Evolutionary conservation across 2,797 vertebrate genomes (phyloP), one percentile per base, ranked within the genome.

Genomic region (Hybognathus amarus): DNA sequence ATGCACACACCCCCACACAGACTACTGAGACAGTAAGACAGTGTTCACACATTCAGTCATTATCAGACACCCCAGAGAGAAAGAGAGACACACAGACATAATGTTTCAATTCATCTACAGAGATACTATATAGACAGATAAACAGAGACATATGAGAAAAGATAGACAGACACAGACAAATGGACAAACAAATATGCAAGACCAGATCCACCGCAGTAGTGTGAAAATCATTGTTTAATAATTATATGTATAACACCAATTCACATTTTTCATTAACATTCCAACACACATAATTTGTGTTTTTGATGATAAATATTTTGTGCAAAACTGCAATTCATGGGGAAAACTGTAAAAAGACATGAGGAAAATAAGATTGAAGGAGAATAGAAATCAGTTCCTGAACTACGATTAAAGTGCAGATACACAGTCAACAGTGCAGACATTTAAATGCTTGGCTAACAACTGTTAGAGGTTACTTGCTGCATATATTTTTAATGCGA

Each of bases 151-250:
- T 15, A 18, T 18, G 61, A 64, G 1, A 18, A 1, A 20, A 9
- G 63, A 66, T 33, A 6, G 20, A n/a, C 5, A 27, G 20, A 36
- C 36, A 66, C 1, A 38, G 64, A 40, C 20, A 13, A 22, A 68
- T 4, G 10, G 15, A 20, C 5, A 47, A 47, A 4, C 13, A 15
- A 47, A 47, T 17, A 15, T 17, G 1, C 45, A 17, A 47, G 45
- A 8, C 3, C 6, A 30, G 15, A 47, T 59, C 50, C 78, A 70
- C 40, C 27, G 24, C 47, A 56, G 40, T 79, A 59, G 74, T 68
- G 75, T 67, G 66, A 74, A 85, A 85, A 80, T 85, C 71, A 77
- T 33, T 11, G n/a, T 85, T 85, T 87, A 85, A 78, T 87, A 85
- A 78, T 87, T 56, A 47, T 38, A 54, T 56, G 47, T 24, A 47